Evolutionary conservation across 2,113 vertebrate genomes (phyloP).

Genomic region (Taxidea taxus): DNA sequence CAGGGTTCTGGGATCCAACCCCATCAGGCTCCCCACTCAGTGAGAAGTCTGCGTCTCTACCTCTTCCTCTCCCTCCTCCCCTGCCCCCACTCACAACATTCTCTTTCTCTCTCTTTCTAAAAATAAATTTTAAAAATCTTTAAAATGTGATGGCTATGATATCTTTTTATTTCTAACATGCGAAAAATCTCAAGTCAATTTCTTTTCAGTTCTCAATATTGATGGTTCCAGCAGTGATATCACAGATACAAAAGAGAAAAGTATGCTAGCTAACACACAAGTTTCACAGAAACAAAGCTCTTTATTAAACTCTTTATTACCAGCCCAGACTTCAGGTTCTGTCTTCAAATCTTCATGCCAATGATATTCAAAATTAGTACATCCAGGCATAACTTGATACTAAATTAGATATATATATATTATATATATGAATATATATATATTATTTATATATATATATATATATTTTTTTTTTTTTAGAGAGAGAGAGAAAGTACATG

Average conservation of each 20-base stretch:
- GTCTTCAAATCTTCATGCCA: neutral
- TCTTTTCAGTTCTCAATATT: constrained; percentile 23
- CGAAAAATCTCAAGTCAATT: constrained; percentile 12
- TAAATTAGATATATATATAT: constrained; percentile 41
- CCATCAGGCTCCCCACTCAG: neutral
- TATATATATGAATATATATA: too few relatives aligned
- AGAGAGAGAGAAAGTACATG: neutral
- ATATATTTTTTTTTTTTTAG: neutral
- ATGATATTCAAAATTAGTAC: neutral
- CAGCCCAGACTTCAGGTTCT: neutral
- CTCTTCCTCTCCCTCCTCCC: neutral
- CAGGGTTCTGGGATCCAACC: neutral
- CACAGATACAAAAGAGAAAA: neutral
- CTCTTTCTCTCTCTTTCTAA: neutral
- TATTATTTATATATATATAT: too few relatives aligned
- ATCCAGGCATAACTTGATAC: neutral
- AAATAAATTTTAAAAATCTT: neutral
- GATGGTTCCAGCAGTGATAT: neutral
- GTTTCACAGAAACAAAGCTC: constrained; percentile 5
- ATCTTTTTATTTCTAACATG: constrained; percentile 38
- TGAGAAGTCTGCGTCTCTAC: neutral
- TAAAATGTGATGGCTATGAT: neutral
- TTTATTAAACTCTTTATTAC: neutral
- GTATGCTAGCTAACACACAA: neutral
- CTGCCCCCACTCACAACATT: neutral